Evolutionary conservation across 2,888 invertebrate genomes (phyloP).

Genomic region (Protophormia terraenovae): DNA sequence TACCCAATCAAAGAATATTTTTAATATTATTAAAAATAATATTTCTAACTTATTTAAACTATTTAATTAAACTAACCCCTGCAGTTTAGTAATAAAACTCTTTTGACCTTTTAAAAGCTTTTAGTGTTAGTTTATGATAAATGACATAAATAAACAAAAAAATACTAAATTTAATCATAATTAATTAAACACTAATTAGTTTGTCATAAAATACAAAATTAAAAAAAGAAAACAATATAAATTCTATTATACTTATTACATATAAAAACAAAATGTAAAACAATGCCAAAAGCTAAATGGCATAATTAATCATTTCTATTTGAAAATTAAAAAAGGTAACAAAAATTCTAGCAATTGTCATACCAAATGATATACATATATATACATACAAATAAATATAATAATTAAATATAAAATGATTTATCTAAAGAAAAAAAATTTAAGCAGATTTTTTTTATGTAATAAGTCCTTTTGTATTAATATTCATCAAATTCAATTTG

Average conservation of each 20-base stretch:
- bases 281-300: background rate
- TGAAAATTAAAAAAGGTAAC: background rate
- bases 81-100: background rate
- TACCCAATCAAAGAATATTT: too few species aligned
- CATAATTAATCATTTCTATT: constrained; percentile 21
- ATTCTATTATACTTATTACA: background rate
- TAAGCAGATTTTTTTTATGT: background rate
- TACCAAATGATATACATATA: too few species aligned
- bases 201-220: background rate
- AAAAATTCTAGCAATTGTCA: background rate
- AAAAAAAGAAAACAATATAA: background rate
- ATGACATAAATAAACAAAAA: background rate
- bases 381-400: too few species aligned
- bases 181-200: constrained; percentile 31
- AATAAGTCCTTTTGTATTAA: background rate
- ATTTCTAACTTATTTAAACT: too few species aligned
- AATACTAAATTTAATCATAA: background rate
- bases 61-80: too few species aligned
- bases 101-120: background rate
- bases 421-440: background rate
- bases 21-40: too few species aligned
- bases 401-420: background rate
- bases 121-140: background rate
- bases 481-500: constrained; percentile 18
- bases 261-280: background rate